Evolutionary conservation across 2,797 vertebrate genomes (phyloP).

Genomic region (Lepidocolaptes lacrymiger): DNA sequence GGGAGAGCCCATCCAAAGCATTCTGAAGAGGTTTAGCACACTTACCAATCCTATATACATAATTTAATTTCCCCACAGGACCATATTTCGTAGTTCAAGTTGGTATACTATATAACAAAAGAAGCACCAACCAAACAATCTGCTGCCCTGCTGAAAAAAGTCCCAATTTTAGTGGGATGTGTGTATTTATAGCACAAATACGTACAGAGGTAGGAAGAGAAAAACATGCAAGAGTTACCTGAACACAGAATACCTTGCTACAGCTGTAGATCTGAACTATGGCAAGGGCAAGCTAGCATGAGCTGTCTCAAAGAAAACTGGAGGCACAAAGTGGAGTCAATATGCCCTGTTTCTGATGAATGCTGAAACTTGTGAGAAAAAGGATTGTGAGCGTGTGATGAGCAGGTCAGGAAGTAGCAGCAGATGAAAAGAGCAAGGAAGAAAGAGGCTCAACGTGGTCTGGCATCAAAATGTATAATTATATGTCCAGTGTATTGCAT

Average conservation of each 20-base stretch:
- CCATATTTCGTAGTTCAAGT: background rate
- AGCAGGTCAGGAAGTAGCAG: background rate
- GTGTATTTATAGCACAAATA: background rate
- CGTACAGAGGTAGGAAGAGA: background rate
- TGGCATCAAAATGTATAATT: constrained; percentile 15
- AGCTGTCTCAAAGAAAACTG: background rate
- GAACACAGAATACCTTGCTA: background rate
- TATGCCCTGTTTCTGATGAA: background rate
- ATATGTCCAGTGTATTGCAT: background rate
- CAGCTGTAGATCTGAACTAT: background rate
- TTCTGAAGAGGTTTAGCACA: constrained; percentile 17
- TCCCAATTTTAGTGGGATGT: background rate
- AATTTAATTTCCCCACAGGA: background rate
- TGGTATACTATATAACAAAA: background rate
- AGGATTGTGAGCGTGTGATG: background rate
- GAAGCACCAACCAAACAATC: background rate
- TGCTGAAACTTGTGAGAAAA: background rate
- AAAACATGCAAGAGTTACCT: background rate
- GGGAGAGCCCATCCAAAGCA: background rate
- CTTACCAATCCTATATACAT: background rate
- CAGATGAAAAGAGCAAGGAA: background rate
- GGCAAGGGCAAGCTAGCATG: background rate
- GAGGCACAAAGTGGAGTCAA: background rate
- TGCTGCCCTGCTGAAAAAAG: background rate
- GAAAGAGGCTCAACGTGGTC: background rate